These are phyloP conservation scores for Gambelia wislizenii DNA, from an alignment of 2,797 vertebrate species.

Conservation along the genomic window DNA sequence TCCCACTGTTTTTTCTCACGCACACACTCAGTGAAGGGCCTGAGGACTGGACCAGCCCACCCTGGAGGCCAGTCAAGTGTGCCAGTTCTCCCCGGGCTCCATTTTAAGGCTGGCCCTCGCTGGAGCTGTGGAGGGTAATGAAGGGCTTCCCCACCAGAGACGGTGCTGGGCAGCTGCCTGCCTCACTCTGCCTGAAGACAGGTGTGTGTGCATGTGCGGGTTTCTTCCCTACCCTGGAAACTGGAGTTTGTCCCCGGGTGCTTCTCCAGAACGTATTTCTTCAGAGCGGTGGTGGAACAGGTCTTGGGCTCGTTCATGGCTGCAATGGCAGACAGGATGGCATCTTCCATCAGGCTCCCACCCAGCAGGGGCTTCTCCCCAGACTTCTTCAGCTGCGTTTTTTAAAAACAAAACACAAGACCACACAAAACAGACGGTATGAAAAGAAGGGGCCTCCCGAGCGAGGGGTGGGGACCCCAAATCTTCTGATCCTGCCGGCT, in stretches of 20 bases:
- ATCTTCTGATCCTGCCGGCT: fast-evolving
- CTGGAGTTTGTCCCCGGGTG: conserved; percentile 91
- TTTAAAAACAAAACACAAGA: conserved; percentile 78
- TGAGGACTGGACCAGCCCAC: too few relatives aligned
- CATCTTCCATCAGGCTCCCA: conserved; percentile 91
- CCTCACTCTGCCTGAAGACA: too few relatives aligned
- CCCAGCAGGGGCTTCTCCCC: conserved; percentile 91
- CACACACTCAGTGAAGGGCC: too few relatives aligned
- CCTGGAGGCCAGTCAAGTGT: too few relatives aligned
- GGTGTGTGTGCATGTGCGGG: background rate
- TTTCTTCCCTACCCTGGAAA: conserved; percentile 84
- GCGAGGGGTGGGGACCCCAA: too few relatives aligned
- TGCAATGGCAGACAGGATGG: conserved; percentile 93
- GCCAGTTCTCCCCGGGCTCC: too few relatives aligned
- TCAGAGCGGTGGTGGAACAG: conserved; percentile 93
- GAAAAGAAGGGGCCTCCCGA: fast-evolving
- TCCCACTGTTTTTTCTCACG: too few relatives aligned
- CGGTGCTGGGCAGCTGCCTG: too few relatives aligned
- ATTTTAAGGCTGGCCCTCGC: background rate
- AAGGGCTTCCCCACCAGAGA: background rate
- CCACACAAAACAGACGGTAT: background rate
- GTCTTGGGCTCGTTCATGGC: conserved; percentile 99
- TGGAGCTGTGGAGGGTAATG: too few relatives aligned
- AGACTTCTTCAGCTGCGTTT: conserved; percentile 92
- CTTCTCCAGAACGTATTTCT: conserved; percentile 91